Conservation (phyloP, 2,797 vertebrate species). For the Paratrypauchen microcephalus region DNA sequence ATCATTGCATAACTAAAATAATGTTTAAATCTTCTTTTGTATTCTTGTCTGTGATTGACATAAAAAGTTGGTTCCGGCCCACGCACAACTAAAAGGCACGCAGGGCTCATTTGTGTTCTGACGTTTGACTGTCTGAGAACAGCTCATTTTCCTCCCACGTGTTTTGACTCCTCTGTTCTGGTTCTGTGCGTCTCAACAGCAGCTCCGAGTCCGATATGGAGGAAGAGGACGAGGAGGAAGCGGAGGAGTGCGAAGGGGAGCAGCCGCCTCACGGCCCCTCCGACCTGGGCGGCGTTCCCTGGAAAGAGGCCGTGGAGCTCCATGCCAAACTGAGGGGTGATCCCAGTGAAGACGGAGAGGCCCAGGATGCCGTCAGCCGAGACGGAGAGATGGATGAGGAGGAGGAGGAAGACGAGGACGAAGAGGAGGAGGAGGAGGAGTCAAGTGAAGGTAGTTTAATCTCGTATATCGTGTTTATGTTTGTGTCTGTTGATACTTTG, state of each 20-base stretch:
- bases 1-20: not conserved
- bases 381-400: constrained; percentile 62
- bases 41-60: not conserved
- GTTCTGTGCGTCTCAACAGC: constrained; percentile 60
- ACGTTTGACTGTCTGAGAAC: not conserved
- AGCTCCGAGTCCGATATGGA: constrained; percentile 95
- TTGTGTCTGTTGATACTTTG: constrained; percentile 11
- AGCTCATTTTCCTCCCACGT: not conserved
- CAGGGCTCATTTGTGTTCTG: not conserved
- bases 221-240: constrained; percentile 80
- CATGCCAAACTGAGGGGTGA: constrained; percentile 87
- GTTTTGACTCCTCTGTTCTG: not conserved
- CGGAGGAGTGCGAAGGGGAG: constrained; percentile 68
- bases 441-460: constrained; percentile 88
- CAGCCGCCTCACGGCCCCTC: constrained; percentile 74
- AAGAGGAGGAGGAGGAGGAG: constrained; percentile 79
- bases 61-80: not conserved
- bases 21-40: not conserved
- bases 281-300: constrained; percentile 91
- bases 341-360: constrained; percentile 69
- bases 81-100: not conserved
- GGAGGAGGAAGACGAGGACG: constrained; percentile 70
- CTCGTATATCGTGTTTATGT: not conserved
- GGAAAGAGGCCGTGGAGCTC: constrained; percentile 93
- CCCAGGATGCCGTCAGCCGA: constrained; percentile 59